phyloP scores from a whole-genome alignment of 2,888 invertebrate genomes.

The Synergus itoensis region DNA sequence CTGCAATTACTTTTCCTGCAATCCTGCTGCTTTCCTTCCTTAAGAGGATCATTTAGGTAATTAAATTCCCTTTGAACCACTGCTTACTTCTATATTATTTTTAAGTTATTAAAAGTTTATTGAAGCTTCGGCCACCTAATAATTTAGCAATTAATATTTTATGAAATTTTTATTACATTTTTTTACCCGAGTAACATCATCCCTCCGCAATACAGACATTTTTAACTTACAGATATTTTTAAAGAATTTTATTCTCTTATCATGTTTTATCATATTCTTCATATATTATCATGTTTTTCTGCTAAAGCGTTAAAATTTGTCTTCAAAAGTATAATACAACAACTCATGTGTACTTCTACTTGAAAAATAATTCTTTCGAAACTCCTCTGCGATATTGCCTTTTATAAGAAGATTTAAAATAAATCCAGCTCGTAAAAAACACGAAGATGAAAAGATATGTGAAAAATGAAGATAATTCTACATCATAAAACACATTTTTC shows the following conservation, averaged over 20 bases:
- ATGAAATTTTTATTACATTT: neutral
- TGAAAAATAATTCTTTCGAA: neutral
- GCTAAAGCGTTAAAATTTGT: neutral
- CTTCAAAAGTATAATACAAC: neutral
- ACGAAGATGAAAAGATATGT: neutral
- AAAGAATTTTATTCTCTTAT: neutral
- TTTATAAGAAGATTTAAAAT: neutral
- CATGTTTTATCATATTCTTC: too few species aligned
- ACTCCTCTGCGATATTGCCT: neutral
- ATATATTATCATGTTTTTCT: neutral
- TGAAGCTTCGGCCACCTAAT: neutral
- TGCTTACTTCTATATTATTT: conserved; percentile 3
- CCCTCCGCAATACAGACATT: neutral
- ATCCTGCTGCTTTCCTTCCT: conserved; percentile 14
- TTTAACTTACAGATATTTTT: neutral
- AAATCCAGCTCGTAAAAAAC: neutral
- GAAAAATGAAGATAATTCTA: neutral
- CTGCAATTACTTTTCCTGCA: conserved; percentile 20
- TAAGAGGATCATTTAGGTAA: conserved; percentile 15
- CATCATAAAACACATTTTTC: neutral
- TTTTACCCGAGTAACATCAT: neutral
- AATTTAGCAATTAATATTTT: neutral
- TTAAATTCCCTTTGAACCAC: neutral
- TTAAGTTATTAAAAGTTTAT: neutral
- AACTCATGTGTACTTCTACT: neutral